Base-by-base conservation (phyloP, 92 coral and sea anemone species). In the Diadumene lineata region DNA sequence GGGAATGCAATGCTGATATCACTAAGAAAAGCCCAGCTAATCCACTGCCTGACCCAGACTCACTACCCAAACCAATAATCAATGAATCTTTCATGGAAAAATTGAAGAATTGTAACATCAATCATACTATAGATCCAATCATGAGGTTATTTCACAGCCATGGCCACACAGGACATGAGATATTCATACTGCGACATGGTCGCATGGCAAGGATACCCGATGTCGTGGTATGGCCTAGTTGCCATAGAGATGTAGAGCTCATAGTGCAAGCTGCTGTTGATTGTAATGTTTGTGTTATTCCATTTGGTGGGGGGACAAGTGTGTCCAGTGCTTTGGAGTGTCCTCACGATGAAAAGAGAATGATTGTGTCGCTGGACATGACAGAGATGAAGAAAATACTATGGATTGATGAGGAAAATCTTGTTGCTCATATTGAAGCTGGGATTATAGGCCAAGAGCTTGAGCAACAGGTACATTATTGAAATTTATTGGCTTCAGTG, bases 231-330 rank as follows among this genome's bases (percentile, higher is more conserved):
- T 94, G 98, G 98, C 98, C 98, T 48, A 83, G 82, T n/a, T 79
- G 85, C 73, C 98, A 94, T 69, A 84, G 76, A 34, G 98, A 94
- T 62, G 98, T 94, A 15, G 98, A 94, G 77, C 43, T 72, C 48
- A 82, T 94, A 8, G 96, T 94, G 0, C 72, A 58, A 10, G 87
- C 80, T 50, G 98, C 98, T 25, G 87, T 86, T 53, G 79, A 84
- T 34, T 88, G 71, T 80, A 86, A 92, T 60, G 97, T 94, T 57
- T 94, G 98, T 82, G n/a, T 94, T 34, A 94, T 94, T 43, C 98
- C 98, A 13, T 94, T 92, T 82, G 98, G 98, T 22, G 98, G 98
- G 19, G 98, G 98, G 11, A 94, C 98, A 1, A 94, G 91, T 81
- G 98, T 94, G 82, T 92, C 98, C 2, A 86, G 86, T 79, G 98